These are phyloP conservation scores for Vidua chalybeata DNA, from an alignment of 2,113 vertebrate species.

Conservation along the genomic window DNA sequence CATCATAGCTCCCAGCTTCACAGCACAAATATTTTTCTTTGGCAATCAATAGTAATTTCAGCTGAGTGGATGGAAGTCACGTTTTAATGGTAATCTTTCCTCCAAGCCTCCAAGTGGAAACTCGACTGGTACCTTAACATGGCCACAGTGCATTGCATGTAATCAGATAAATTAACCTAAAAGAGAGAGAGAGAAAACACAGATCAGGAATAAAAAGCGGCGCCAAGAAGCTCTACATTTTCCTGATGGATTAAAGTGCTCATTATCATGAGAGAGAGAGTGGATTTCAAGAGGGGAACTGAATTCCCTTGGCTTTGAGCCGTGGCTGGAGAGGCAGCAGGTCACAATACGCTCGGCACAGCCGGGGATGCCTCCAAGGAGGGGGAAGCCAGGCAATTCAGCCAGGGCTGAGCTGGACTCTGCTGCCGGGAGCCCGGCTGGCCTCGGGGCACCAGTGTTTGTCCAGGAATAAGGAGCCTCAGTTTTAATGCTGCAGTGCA, in stretches of 20 bases:
- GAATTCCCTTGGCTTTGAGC: constrained; percentile 54
- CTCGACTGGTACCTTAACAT: constrained; percentile 79
- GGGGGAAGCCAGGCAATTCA: background rate
- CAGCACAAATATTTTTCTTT: constrained; percentile 88
- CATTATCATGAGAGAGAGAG: constrained; percentile 55
- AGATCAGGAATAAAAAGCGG: constrained; percentile 61
- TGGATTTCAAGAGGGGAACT: constrained; percentile 17
- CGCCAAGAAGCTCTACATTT: constrained; percentile 67
- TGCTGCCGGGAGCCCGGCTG: background rate
- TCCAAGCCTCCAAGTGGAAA: constrained; percentile 81
- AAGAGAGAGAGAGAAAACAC: constrained; percentile 59
- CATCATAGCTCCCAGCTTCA: constrained; percentile 85
- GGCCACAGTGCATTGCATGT: constrained; percentile 67
- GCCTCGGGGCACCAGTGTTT: background rate
- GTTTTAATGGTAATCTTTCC: constrained; percentile 84
- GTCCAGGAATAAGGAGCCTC: background rate
- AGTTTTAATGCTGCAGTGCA: background rate
- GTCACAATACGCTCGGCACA: background rate
- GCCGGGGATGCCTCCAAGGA: background rate
- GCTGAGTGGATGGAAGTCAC: constrained; percentile 86
- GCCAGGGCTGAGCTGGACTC: background rate
- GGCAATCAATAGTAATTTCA: constrained; percentile 89
- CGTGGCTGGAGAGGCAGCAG: background rate
- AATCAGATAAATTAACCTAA: constrained; percentile 85
- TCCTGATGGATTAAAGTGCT: constrained; percentile 69